Conservation (phyloP, 1,140 invertebrate genomes). For the Lepidurus arcticus region DNA sequence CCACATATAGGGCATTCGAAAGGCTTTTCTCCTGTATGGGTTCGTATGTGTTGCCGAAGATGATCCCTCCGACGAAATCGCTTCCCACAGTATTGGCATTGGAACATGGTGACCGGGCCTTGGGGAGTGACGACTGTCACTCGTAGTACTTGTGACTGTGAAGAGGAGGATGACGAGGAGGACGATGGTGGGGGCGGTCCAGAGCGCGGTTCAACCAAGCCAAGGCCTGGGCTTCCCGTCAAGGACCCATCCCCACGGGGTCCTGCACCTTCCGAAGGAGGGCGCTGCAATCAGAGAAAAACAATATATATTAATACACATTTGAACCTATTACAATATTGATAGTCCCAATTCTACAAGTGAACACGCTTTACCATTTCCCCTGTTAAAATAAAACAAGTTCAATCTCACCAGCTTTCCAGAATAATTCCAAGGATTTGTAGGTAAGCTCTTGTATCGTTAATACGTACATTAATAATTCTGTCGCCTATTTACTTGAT, state of each 20-base stretch:
- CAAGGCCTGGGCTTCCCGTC: background rate
- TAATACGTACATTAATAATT: no score
- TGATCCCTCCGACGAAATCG: conserved; percentile 86
- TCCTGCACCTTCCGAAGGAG: background rate
- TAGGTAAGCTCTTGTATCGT: no score
- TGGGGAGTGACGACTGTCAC: conserved; percentile 35
- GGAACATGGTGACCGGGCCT: conserved; percentile 47
- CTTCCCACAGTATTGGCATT: conserved; percentile 73
- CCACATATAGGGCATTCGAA: conserved; percentile 40
- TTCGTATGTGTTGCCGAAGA: conserved; percentile 72
- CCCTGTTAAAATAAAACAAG: no score
- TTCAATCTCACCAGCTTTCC: no score
- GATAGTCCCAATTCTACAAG: no score
- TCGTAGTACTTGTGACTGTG: conserved; percentile 28
- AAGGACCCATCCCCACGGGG: background rate
- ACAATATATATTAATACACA: background rate
- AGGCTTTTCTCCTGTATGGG: conserved; percentile 49
- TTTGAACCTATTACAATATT: no score
- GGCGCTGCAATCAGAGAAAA: background rate
- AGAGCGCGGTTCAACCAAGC: conserved; percentile 26
- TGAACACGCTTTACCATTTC: no score
- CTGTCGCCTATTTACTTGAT: no score
- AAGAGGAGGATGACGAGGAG: background rate
- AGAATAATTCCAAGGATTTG: no score
- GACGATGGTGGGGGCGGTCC: conserved; percentile 3